Base-by-base conservation (phyloP, 2,113 vertebrate species). In the Coregonus clupeaformis region DNA sequence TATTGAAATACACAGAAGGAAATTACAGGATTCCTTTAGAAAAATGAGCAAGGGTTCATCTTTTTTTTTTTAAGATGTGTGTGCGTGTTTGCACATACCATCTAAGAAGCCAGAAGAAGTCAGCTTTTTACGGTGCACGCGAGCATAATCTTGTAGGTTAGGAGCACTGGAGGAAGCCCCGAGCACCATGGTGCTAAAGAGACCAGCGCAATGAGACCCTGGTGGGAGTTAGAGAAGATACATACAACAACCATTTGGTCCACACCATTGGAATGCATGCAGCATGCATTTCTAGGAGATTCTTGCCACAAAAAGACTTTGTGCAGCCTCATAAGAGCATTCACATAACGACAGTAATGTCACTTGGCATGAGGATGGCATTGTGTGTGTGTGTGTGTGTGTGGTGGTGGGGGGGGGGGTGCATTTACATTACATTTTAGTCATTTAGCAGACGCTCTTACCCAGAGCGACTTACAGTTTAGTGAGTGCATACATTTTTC, bases 81-180 rank as follows among this genome's bases (percentile, higher is more conserved):
- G 93, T 92, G 92, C 92, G 87, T 88, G 90, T 93, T 91, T 93
- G 95, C 95, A 96, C 95, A 95, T 97, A 97, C 95, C 95, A 95
- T 97, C 95, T 94, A 95, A 91, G 94, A 95, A 96, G 95, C 91
- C 95, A 94, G 95, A 93, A 91, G 95, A 90, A 86, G 95, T 95
- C 95, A 97, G 95, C 95, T 96, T 97, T 96, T 96, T 97, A 95
- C 95, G 96, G 93, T 96, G 95, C 82, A 91, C 93, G 91, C 94
- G 95, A 94, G 95, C 95, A 94, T 96, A 97, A 94, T 97, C 96
- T 92, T 96, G 96, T 90, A 97, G 96, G 93, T 97, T 97, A 95
- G 96, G 96, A 89, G 96, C 96, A 84, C 95, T 96, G 92, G 96
- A 97, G 92, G 96, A 97, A 91, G 91, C 95, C 89, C 95, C 95